Evolutionary conservation across 1,140 invertebrate genomes (phyloP), one percentile per base, ranked within the genome.

Genomic region (Ladona fulva): DNA sequence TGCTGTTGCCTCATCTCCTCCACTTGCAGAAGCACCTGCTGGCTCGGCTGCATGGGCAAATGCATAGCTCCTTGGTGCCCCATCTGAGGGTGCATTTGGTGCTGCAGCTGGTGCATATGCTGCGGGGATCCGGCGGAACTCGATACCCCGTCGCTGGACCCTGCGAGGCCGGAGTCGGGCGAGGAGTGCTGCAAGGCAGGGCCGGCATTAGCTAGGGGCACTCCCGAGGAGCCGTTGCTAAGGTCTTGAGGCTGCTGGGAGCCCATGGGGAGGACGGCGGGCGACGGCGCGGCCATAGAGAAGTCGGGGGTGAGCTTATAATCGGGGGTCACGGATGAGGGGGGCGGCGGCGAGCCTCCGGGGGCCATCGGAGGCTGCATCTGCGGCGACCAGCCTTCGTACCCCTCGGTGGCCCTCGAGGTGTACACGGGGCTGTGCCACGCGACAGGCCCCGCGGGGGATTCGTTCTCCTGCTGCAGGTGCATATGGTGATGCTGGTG

Each of bases 141-240:
- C 8, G 44, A 42, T 1, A 81, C 77, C 1, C 82, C 82, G 42
- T 83, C 83, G 44, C 82, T 82, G 24, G 82, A 82, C 5, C 79
- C 82, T 0, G 82, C 81, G 14, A 83, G 78, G 11, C 81, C 81
- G 0, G 83, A 82, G 74, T 83, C 37, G 5, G 80, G 80, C 22
- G 80, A 78, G 42, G 78, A 66, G 76, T 80, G 79, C 6, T 0
- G 80, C 52, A 66, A 12, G 3, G 52, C 14, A 12, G 52, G n/a
- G 52, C 14, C n/a, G 44, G 44, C 10, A 19, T 11, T 52, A 19
- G 44, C 44, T 5, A 22, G 12, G 14, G 52, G 52, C 5, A 22
- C 16, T 12, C 52, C 52, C 3, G 52, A 66, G 16, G 52, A 66
- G 3, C 52, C 52, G n/a, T 66, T 66, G 52, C 52, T 66, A 12